Evolutionary conservation across 2,888 invertebrate genomes (phyloP).

Genomic region (Sisyra nigra): DNA sequence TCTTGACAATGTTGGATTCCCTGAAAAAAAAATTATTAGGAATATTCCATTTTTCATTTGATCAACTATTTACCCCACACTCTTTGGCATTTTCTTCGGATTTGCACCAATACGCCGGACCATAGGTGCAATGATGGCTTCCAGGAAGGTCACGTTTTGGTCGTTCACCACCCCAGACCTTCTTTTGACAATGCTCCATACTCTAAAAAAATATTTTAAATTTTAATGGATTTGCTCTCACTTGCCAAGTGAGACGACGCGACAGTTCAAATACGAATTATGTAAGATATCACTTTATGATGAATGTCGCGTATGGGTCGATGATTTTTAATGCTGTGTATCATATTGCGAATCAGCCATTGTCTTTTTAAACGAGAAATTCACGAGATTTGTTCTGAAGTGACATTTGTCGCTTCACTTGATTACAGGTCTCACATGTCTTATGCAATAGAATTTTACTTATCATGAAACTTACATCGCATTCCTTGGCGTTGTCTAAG

Average conservation of each 20-base stretch:
- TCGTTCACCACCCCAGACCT: not conserved
- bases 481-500: constrained; percentile 27
- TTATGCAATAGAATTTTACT: too few species aligned
- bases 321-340: too few species aligned
- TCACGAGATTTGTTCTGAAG: too few species aligned
- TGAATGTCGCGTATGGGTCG: too few species aligned
- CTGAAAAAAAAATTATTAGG: constrained; percentile 9
- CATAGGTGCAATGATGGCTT: constrained; percentile 49
- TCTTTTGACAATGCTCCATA: not conserved
- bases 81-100: constrained; percentile 28
- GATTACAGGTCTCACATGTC: too few species aligned
- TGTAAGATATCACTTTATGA: too few species aligned
- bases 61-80: constrained; percentile 29
- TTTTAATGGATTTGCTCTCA: too few species aligned
- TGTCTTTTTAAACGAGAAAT: too few species aligned
- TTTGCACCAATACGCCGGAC: constrained; percentile 61
- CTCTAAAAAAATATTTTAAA: not conserved
- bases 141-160: constrained; percentile 25
- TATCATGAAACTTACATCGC: constrained; percentile 28
- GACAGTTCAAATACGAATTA: too few species aligned
- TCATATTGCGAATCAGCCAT: too few species aligned
- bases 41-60: not conserved
- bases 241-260: too few species aligned
- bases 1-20: constrained; percentile 18
- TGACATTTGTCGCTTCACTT: too few species aligned